Evolutionary conservation across 2,113 vertebrate species (phyloP).

Genomic region (Pipa parva): DNA sequence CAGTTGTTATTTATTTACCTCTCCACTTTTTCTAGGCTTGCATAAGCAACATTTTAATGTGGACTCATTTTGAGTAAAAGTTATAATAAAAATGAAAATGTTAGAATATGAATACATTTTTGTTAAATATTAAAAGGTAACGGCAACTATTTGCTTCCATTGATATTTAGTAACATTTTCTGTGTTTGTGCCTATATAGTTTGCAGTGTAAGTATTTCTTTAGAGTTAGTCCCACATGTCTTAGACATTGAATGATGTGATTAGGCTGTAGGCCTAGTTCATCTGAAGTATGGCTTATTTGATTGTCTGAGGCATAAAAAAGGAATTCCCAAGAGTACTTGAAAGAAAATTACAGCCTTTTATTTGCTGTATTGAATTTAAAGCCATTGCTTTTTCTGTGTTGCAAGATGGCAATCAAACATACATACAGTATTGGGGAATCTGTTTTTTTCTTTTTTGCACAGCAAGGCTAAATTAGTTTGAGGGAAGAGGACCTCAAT

Average conservation of each 20-base stretch:
- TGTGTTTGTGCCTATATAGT: conserved; percentile 43
- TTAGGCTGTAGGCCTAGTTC: conserved; percentile 45
- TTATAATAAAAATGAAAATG: too few relatives aligned
- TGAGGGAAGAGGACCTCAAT: conserved; percentile 41
- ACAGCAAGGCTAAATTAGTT: conserved; percentile 48
- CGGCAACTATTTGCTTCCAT: too few relatives aligned
- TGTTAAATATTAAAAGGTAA: too few relatives aligned
- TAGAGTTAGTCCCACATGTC: conserved; percentile 43
- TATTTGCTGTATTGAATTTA: conserved; percentile 52
- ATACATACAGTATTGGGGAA: conserved; percentile 46
- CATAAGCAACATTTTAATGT: too few relatives aligned
- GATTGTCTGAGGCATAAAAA: conserved; percentile 48
- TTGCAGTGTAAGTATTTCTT: conserved; percentile 41
- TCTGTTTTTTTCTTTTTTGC: conserved; percentile 43
- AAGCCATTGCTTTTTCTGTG: conserved; percentile 46
- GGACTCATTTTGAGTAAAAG: too few relatives aligned
- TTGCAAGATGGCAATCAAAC: conserved; percentile 43
- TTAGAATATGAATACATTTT: too few relatives aligned
- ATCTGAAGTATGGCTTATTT: conserved; percentile 47
- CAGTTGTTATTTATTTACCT: too few relatives aligned
- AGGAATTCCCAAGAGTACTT: conserved; percentile 45
- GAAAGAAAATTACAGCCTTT: conserved; percentile 53
- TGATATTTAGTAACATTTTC: conserved; percentile 39
- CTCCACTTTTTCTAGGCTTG: too few relatives aligned
- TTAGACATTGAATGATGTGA: conserved; percentile 35